Conservation (phyloP, 2,888 invertebrate genomes). For the Pheosia gnoma region DNA sequence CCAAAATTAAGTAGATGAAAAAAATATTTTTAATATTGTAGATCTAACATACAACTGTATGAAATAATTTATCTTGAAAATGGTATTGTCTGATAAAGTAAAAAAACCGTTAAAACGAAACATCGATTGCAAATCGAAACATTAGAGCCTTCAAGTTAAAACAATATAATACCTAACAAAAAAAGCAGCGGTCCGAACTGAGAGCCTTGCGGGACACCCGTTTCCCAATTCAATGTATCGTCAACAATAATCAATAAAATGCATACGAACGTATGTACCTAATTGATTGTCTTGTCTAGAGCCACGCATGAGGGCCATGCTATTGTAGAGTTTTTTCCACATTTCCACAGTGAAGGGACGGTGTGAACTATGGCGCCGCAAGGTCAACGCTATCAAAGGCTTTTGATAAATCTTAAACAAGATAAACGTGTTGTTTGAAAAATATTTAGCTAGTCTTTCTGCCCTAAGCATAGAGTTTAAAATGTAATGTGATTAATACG, state of each 20-base stretch:
- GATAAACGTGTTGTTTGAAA: conserved; percentile 21
- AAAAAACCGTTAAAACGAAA: not conserved
- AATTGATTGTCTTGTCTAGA: conserved; percentile 80
- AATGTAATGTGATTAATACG: conserved; percentile 6
- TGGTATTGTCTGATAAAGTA: too few relatives aligned
- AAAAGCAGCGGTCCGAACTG: conserved; percentile 47
- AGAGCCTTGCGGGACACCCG: conserved; percentile 61
- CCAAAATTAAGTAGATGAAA: too few relatives aligned
- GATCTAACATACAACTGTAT: too few relatives aligned
- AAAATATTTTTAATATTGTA: too few relatives aligned
- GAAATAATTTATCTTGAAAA: too few relatives aligned
- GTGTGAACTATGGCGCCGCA: conserved; percentile 76
- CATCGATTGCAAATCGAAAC: not conserved
- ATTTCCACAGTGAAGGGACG: conserved; percentile 81
- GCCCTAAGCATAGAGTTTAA: conserved; percentile 15
- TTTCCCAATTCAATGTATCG: conserved; percentile 70
- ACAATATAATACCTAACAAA: conserved; percentile 30
- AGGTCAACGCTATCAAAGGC: conserved; percentile 78
- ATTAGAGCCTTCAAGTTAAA: conserved; percentile 20
- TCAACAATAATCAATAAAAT: conserved; percentile 80
- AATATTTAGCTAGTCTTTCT: conserved; percentile 13
- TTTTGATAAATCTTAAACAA: conserved; percentile 56
- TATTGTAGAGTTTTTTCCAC: conserved; percentile 76
- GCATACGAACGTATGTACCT: conserved; percentile 64
- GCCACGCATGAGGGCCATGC: conserved; percentile 67